Evolutionary conservation across 2,113 vertebrate species (phyloP).

Genomic region (Corythaeola cristata): DNA sequence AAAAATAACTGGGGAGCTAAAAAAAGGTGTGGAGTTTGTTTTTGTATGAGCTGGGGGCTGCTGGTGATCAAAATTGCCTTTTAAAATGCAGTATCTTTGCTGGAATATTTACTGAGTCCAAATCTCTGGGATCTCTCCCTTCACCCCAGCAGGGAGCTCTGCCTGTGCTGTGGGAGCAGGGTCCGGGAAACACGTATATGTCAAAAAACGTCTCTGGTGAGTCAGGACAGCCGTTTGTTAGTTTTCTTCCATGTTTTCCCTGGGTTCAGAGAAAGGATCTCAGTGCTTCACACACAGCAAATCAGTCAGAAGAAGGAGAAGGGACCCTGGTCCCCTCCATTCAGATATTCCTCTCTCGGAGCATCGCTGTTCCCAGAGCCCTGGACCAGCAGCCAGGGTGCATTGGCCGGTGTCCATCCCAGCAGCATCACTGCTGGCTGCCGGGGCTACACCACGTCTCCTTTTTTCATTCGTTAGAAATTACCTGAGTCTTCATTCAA

Average conservation of each 20-base stretch:
- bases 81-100: neutral
- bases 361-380: neutral
- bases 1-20: neutral
- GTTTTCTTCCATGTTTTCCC: neutral
- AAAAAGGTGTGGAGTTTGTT: neutral
- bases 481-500: neutral
- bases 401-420: accelerated
- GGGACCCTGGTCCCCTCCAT: neutral
- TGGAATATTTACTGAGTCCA: neutral
- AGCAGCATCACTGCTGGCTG: neutral
- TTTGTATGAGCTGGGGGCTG: neutral
- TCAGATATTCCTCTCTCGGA: neutral
- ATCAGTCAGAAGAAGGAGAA: neutral
- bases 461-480: neutral
- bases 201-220: neutral
- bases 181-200: accelerated
- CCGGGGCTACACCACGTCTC: neutral
- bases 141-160: neutral
- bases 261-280: neutral
- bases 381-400: neutral
- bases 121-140: neutral
- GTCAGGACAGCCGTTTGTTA: neutral
- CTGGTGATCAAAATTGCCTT: neutral
- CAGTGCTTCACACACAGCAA: neutral
- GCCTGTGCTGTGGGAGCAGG: accelerated